These are phyloP conservation scores for Macrochelys suwanniensis DNA, from an alignment of 2,797 vertebrate species.

Conservation along the genomic window DNA sequence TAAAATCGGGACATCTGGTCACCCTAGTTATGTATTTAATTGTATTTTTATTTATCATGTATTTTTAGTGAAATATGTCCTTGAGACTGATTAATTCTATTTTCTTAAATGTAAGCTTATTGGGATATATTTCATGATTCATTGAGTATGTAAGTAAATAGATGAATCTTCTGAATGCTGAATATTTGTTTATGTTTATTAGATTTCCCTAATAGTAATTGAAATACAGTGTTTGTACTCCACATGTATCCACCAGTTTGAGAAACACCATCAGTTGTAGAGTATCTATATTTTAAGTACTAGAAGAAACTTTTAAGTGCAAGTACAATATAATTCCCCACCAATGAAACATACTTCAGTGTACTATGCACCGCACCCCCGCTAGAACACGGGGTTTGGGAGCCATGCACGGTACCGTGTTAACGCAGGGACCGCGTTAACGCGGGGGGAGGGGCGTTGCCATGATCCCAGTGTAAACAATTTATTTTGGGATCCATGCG, in stretches of 20 bases:
- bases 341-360: not conserved
- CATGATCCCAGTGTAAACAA: too few species aligned
- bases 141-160: not conserved
- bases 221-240: not conserved
- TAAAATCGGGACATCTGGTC: too few species aligned
- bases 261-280: not conserved
- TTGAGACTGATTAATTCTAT: slow-evolving; percentile 24
- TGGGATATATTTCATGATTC: slow-evolving; percentile 23
- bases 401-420: too few species aligned
- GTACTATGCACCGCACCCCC: not conserved
- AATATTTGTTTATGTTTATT: slow-evolving; percentile 31
- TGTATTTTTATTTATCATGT: not conserved
- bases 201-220: not conserved
- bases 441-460: too few species aligned
- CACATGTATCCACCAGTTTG: not conserved
- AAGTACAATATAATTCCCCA: not conserved
- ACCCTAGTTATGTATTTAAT: not conserved
- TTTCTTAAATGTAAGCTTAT: slow-evolving; percentile 23
- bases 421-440: too few species aligned
- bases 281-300: not conserved
- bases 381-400: too few species aligned
- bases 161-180: slow-evolving; percentile 9
- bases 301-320: not conserved
- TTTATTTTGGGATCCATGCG: too few species aligned
- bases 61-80: not conserved